Conservation (phyloP, 2,888 invertebrate species). For the Tenthredo scrophulariae region DNA sequence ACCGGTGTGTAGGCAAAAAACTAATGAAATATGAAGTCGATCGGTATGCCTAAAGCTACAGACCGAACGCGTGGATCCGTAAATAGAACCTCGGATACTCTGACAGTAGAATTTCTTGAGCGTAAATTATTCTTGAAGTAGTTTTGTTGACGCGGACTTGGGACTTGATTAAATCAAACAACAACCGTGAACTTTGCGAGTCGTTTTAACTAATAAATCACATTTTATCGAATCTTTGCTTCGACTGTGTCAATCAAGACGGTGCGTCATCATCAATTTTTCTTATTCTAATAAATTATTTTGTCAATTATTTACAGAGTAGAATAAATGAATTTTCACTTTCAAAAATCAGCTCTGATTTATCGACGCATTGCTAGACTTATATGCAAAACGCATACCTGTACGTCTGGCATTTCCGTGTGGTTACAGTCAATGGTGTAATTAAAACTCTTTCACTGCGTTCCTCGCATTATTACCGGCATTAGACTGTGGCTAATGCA, state of each 20-base stretch:
- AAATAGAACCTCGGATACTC: conserved; percentile 22
- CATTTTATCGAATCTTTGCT: neutral
- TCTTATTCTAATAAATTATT: neutral
- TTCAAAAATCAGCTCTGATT: neutral
- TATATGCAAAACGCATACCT: neutral
- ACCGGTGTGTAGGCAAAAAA: conserved; percentile 47
- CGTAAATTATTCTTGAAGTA: neutral
- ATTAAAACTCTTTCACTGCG: conserved; percentile 25
- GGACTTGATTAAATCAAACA: neutral
- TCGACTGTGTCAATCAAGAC: neutral
- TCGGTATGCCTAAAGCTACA: conserved; percentile 26
- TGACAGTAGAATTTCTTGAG: neutral
- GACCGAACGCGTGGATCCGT: conserved; percentile 13
- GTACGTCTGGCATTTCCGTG: neutral
- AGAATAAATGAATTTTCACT: neutral
- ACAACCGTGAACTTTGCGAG: neutral
- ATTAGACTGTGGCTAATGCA: conserved; percentile 20
- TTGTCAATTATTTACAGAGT: neutral
- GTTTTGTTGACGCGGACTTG: neutral
- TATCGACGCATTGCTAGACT: neutral
- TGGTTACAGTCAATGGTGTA: conserved; percentile 21
- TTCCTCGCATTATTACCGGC: conserved; percentile 15
- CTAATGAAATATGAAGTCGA: conserved; percentile 51
- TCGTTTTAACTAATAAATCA: conserved; percentile 5
- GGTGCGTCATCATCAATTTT: neutral